Percentiles rank a stretch among this genome's conserved stretches.
Conservation (phyloP, 2,113 vertebrate species). For the Phaetusa simplex region DNA sequence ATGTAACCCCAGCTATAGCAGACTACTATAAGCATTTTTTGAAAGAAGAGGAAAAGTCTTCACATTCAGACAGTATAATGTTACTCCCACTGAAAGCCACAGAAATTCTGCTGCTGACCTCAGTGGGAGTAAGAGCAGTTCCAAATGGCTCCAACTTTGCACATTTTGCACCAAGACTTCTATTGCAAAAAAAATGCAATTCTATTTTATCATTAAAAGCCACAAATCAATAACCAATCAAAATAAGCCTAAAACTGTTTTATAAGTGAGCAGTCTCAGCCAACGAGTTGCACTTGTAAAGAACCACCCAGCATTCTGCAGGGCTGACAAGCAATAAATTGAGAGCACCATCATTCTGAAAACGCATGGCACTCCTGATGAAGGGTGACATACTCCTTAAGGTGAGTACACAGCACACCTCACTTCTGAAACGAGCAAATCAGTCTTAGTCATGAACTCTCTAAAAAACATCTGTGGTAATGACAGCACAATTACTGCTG, state of each 20-base stretch:
- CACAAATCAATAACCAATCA: constrained; percentile 11
- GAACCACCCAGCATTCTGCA: background rate
- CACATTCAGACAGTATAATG: background rate
- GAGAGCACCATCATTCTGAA: constrained; percentile 1
- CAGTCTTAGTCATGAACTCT: background rate
- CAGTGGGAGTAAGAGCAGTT: background rate
- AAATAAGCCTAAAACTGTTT: background rate
- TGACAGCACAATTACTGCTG: background rate
- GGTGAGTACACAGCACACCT: background rate
- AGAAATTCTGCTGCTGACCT: constrained; percentile 36
- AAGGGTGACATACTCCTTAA: background rate
- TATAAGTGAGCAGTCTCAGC: background rate
- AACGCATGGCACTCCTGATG: background rate
- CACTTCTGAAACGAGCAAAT: background rate
- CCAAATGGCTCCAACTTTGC: background rate
- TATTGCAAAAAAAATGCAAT: background rate
- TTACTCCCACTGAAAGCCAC: constrained; percentile 44
- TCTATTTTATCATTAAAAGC: background rate
- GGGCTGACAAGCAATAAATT: constrained; percentile 1
- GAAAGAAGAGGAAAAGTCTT: background rate
- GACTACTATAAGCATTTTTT: background rate
- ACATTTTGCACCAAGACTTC: background rate
- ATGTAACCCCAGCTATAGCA: background rate
- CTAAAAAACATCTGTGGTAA: background rate
- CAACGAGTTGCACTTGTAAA: background rate